A percentile compares a stretch with the other conserved stretches of the same genome.
phyloP scores from a whole-genome alignment of 2,888 invertebrate species.

The Leptinotarsa peninsularis region DNA sequence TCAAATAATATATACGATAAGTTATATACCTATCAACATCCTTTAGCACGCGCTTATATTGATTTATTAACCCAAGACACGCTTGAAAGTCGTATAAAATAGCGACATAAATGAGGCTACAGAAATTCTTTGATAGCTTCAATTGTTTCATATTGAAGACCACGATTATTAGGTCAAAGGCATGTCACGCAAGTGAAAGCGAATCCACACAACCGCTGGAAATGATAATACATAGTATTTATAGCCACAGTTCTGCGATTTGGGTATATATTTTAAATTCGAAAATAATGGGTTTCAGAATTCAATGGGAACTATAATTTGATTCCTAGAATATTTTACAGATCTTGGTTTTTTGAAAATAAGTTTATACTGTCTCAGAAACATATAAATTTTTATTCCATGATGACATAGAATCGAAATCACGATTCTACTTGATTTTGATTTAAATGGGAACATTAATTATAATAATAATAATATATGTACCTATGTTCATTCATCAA shows the following conservation, averaged over 20 bases:
- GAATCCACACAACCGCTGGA: background rate
- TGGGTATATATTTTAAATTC: background rate
- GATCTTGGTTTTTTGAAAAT: no score
- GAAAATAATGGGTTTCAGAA: no score
- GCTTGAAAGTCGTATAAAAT: slow-evolving; percentile 5
- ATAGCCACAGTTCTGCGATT: slow-evolving; percentile 1
- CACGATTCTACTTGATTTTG: no score
- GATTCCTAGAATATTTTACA: no score
- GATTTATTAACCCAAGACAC: slow-evolving; percentile 1
- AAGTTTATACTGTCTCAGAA: no score
- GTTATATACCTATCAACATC: background rate
- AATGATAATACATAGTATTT: background rate
- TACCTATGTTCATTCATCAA: no score
- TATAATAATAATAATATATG: no score
- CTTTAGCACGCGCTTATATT: background rate
- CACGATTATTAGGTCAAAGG: slow-evolving; percentile 33
- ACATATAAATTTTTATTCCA: no score
- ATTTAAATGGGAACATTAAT: no score
- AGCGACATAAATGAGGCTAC: slow-evolving; percentile 9
- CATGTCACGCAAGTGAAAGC: slow-evolving; percentile 28
- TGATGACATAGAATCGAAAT: no score
- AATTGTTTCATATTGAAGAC: slow-evolving; percentile 20
- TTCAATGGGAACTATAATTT: no score
- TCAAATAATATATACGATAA: no score
- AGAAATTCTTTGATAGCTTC: slow-evolving; percentile 19